Evolutionary conservation across 53 echinoderm and acorn worm genomes (phyloP).

Genomic region (Crossaster papposus): DNA sequence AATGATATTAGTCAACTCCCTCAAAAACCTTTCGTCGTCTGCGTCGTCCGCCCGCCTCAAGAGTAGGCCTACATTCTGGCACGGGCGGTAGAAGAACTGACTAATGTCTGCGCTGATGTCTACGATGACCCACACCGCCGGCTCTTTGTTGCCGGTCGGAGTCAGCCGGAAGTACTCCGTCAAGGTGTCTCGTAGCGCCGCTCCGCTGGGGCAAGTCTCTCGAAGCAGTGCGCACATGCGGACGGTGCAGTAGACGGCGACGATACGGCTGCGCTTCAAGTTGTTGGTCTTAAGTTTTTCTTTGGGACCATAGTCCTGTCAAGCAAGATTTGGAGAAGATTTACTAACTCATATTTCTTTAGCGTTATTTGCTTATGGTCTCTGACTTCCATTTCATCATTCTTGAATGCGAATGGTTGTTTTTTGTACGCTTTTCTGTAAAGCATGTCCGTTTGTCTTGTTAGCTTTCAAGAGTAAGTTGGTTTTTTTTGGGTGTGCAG

Average conservation of each 20-base stretch:
- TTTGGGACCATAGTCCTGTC: not conserved
- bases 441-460: no score
- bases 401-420: no score
- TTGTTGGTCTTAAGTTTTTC: no score
- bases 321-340: no score
- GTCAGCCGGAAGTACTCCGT: not conserved
- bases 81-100: not conserved
- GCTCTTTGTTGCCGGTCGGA: not conserved
- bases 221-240: not conserved
- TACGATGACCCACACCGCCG: not conserved
- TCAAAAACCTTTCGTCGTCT: not conserved
- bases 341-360: no score
- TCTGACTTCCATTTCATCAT: no score
- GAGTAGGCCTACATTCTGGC: not conserved
- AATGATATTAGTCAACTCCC: not conserved
- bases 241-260: constrained; percentile 10
- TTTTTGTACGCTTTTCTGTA: no score
- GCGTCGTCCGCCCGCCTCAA: not conserved
- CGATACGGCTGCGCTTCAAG: constrained; percentile 5
- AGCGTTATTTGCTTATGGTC: no score
- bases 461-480: no score
- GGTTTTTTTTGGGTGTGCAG: no score
- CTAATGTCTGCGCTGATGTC: not conserved
- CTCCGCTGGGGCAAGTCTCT: not conserved
- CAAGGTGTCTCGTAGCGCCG: not conserved